A percentile compares a stretch with the other conserved stretches of the same genome.
Conservation (phyloP, 2,888 invertebrate species). For the Galerucella calmariensis region DNA sequence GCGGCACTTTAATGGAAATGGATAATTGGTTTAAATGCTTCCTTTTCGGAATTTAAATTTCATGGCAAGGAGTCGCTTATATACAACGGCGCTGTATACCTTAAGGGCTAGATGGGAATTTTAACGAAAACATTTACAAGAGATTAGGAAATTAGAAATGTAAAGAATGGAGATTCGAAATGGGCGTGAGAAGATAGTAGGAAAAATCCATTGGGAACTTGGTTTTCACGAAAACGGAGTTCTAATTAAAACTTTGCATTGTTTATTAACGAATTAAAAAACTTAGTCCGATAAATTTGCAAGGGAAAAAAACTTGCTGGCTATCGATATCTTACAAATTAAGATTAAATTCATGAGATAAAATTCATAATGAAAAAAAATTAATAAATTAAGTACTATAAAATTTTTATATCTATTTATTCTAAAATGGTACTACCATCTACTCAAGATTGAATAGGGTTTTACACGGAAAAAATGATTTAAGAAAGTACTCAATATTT, state of each 20-base stretch:
- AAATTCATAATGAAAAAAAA: no score
- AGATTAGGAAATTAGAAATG: constrained; percentile 29
- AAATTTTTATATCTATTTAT: no score
- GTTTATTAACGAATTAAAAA: background rate
- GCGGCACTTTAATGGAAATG: constrained; percentile 46
- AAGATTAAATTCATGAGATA: no score
- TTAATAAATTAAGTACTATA: no score
- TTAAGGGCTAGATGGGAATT: constrained; percentile 21
- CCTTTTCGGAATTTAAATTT: constrained; percentile 34
- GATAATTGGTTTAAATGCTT: constrained; percentile 44
- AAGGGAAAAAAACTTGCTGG: background rate
- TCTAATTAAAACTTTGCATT: constrained; percentile 8
- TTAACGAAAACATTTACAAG: constrained; percentile 31
- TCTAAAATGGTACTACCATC: no score
- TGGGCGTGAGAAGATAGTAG: constrained; percentile 2
- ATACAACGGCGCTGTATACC: constrained; percentile 12
- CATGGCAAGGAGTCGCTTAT: constrained; percentile 25
- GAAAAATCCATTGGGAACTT: constrained; percentile 7
- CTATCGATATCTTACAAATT: no score
- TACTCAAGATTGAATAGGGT: no score
- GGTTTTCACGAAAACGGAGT: constrained; percentile 2
- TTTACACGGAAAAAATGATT: no score
- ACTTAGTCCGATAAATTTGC: background rate
- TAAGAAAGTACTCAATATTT: no score
- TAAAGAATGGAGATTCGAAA: constrained; percentile 16